phyloP scores from a whole-genome alignment of 2,888 invertebrate species.

The Bunonema sp. region DNA sequence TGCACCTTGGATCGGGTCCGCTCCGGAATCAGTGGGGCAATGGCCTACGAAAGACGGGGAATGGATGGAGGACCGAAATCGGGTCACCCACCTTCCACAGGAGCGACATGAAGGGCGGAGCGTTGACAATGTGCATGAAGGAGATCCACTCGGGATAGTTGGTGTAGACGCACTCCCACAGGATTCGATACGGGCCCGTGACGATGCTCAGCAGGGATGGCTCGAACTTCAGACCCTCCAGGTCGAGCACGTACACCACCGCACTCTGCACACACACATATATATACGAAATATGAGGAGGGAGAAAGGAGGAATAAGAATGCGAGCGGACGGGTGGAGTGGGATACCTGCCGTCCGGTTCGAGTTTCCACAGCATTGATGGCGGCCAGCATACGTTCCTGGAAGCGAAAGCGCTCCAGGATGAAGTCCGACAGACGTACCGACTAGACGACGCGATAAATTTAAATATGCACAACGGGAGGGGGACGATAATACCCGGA shows the following conservation, averaged over 20 bases:
- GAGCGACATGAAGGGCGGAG: slow-evolving; percentile 23
- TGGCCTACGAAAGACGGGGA: slow-evolving; percentile 6
- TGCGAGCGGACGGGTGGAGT: background rate
- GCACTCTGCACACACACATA: slow-evolving; percentile 1
- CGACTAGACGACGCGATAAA: background rate
- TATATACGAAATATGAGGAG: background rate
- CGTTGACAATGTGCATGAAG: slow-evolving; percentile 23
- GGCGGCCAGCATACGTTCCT: slow-evolving; percentile 19
- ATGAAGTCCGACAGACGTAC: background rate
- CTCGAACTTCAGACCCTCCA: slow-evolving; percentile 29
- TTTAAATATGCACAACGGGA: background rate
- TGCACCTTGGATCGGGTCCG: slow-evolving; percentile 25
- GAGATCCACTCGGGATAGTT: slow-evolving; percentile 32
- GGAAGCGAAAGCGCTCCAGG: slow-evolving; percentile 5
- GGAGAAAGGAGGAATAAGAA: background rate
- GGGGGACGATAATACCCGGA: background rate
- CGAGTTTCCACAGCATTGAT: slow-evolving; percentile 24
- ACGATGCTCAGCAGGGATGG: slow-evolving; percentile 21
- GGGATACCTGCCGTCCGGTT: slow-evolving; percentile 12
- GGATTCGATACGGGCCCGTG: slow-evolving; percentile 27
- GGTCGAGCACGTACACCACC: slow-evolving; percentile 25
- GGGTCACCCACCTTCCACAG: slow-evolving; percentile 17
- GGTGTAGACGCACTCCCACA: slow-evolving; percentile 28
- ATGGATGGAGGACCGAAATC: background rate
- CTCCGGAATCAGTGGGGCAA: slow-evolving; percentile 27